Conservation (phyloP, 2,888 invertebrate genomes). For the Lepidocyrtinus sp. region DNA sequence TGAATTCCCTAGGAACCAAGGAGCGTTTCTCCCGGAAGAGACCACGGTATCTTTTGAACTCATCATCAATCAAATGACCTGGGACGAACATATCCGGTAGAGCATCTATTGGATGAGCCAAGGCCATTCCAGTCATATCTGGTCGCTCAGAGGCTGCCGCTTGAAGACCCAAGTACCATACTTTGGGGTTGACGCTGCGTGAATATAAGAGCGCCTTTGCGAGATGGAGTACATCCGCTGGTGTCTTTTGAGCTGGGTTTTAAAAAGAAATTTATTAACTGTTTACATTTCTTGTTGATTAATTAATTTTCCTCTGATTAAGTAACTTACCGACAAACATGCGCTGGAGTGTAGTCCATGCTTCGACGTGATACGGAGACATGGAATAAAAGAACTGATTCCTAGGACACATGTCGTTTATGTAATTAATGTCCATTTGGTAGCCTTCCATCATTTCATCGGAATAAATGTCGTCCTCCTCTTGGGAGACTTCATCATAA, state of each 20-base stretch:
- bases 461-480: constrained; percentile 18
- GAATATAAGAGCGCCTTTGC: constrained; percentile 21
- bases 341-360: neutral
- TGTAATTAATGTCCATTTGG: neutral
- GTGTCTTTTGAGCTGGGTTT: constrained; percentile 27
- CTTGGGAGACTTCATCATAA: constrained; percentile 1
- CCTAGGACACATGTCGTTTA: constrained; percentile 47
- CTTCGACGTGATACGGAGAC: constrained; percentile 12
- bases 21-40: too few species aligned
- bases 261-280: neutral
- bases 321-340: constrained; percentile 18
- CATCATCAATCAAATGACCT: constrained; percentile 26
- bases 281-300: neutral
- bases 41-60: constrained; percentile 35
- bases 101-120: constrained; percentile 50
- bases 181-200: constrained; percentile 44
- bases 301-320: too few species aligned
- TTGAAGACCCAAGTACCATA: constrained; percentile 51
- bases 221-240: constrained; percentile 38
- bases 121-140: constrained; percentile 44
- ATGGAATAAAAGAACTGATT: constrained; percentile 55
- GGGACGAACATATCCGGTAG: constrained; percentile 55
- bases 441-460: too few species aligned
- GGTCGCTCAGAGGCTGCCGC: constrained; percentile 27
- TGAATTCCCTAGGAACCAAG: too few species aligned